Conservation (phyloP, 2,888 invertebrate species). For the Athalia circularis region DNA sequence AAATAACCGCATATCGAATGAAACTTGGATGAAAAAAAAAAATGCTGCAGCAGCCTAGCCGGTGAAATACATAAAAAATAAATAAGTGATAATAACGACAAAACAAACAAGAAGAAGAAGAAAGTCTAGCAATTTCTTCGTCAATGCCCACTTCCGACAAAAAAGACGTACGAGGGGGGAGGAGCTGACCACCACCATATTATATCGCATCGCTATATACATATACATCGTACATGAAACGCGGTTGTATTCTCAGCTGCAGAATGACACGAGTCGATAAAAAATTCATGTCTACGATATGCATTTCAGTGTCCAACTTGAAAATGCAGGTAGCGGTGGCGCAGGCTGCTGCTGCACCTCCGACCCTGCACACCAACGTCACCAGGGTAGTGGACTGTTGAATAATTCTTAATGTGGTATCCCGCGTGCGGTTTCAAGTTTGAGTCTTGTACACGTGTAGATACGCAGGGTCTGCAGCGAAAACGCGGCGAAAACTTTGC, state of each 20-base stretch:
- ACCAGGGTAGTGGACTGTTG: constrained; percentile 47
- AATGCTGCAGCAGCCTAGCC: no score
- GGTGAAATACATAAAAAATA: no score
- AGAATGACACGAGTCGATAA: constrained; percentile 62
- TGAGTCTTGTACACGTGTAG: neutral
- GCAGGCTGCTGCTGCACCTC: neutral
- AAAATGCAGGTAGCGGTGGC: constrained; percentile 37
- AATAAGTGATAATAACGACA: no score
- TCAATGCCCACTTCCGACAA: neutral
- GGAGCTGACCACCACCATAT: no score
- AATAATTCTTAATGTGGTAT: constrained; percentile 56
- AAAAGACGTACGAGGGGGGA: neutral
- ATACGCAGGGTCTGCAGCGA: no score
- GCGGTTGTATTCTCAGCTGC: constrained; percentile 32
- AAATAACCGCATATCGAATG: no score
- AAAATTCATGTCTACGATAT: constrained; percentile 61
- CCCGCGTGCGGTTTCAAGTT: constrained; percentile 40
- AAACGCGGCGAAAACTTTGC: no score
- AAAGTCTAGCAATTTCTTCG: no score
- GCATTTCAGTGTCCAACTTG: constrained; percentile 51
- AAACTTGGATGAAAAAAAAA: no score
- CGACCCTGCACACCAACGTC: neutral
- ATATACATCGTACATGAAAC: neutral
- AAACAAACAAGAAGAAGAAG: no score
- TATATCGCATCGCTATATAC: neutral